These are phyloP conservation scores for Drosophila simulans DNA, from an alignment of 1,140 invertebrate genomes.

Conservation along the genomic window DNA sequence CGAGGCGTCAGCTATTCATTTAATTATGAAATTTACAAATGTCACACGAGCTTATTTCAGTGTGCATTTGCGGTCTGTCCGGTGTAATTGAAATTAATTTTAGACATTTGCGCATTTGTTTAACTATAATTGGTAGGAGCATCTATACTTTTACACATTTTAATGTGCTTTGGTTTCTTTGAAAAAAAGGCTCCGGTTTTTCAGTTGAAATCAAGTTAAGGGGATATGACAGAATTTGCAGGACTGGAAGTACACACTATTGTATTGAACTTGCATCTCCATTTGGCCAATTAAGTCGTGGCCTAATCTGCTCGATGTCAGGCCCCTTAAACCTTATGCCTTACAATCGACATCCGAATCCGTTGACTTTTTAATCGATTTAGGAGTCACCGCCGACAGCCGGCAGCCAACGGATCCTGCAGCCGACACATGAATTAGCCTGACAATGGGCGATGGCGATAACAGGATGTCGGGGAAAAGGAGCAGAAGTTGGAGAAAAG, in stretches of 20 bases:
- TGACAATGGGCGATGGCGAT: slow-evolving; percentile 64
- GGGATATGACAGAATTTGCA: too few species aligned
- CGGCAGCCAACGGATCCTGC: slow-evolving; percentile 53
- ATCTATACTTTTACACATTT: too few species aligned
- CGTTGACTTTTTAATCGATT: slow-evolving; percentile 80
- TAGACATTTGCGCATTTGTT: slow-evolving; percentile 34
- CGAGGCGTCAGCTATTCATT: slow-evolving; percentile 46
- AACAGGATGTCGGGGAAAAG: slow-evolving; percentile 22
- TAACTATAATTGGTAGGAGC: background rate
- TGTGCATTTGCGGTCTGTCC: slow-evolving; percentile 52
- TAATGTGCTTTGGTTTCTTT: background rate
- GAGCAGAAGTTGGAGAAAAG: slow-evolving; percentile 14
- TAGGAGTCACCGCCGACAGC: slow-evolving; percentile 33
- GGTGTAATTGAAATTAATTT: slow-evolving; percentile 67
- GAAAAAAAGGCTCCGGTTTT: too few species aligned
- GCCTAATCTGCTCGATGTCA: slow-evolving; percentile 22
- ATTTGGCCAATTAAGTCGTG: slow-evolving; percentile 21
- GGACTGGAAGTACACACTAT: too few species aligned
- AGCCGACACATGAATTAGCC: slow-evolving; percentile 81
- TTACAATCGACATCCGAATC: slow-evolving; percentile 33
- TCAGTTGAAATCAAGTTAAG: too few species aligned
- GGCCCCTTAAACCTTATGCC: slow-evolving; percentile 17
- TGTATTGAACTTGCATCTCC: too few species aligned
- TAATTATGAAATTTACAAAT: slow-evolving; percentile 61
- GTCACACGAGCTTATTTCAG: slow-evolving; percentile 4